Evolutionary conservation across 1,140 invertebrate species (phyloP).

Genomic region (Anthonomus grandis): DNA sequence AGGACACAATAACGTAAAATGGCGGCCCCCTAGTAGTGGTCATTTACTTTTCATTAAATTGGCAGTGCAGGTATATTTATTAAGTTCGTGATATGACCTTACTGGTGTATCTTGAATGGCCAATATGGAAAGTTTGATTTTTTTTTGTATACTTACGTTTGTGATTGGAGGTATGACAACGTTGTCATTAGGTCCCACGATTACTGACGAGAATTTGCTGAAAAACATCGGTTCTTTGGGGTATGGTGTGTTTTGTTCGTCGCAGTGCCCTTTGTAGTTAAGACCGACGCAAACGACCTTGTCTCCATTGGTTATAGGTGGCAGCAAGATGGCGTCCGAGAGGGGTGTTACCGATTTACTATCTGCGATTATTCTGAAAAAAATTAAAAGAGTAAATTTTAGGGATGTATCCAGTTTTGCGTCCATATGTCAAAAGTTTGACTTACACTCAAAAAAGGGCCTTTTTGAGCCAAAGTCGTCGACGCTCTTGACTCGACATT

Average conservation of each 20-base stretch:
- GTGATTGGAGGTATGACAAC: constrained; percentile 66
- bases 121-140: neutral
- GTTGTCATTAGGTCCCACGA: constrained; percentile 72
- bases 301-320: constrained; percentile 68
- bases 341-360: constrained; percentile 53
- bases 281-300: constrained; percentile 77
- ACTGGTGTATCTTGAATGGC: neutral
- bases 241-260: constrained; percentile 68
- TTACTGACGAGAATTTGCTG: constrained; percentile 66
- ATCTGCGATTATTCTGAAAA: constrained; percentile 56
- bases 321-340: constrained; percentile 56
- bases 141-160: constrained; percentile 55
- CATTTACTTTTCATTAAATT: no score
- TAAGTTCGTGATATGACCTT: neutral
- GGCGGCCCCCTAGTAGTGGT: no score
- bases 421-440: no score
- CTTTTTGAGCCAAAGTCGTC: no score
- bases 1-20: no score
- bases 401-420: no score
- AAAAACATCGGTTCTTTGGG: constrained; percentile 76
- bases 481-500: no score
- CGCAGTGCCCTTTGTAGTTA: constrained; percentile 76
- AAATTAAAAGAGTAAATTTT: neutral
- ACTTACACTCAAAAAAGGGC: no score
- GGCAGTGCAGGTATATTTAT: no score